Evolutionary conservation across 2,113 vertebrate genomes (phyloP), one percentile per base, ranked within the genome.

Genomic region (Sinocyclocheilus anshuiensis): DNA sequence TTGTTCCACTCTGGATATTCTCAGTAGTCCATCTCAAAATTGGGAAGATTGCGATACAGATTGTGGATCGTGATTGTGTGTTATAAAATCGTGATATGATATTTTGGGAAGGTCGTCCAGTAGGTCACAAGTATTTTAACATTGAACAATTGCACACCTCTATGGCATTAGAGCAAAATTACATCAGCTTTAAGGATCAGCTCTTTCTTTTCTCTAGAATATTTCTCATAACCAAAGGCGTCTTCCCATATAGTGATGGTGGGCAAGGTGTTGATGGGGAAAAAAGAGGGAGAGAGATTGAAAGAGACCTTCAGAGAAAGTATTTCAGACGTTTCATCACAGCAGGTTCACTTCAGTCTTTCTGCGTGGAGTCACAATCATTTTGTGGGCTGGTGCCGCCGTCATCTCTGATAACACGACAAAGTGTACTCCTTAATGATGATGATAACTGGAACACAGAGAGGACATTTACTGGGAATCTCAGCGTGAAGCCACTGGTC

Each of bases 371-470:
- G 71, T 77, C 53, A 61, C 76, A 80, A 77, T 80, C 42, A 77
- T 81, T 77, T 75, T n/a, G 1, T 59, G 83, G 39, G 13, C 33
- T 5, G 53, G 45, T 12, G 33, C 59, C 57, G 7, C 26, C 16
- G 42, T 42, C 61, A 13, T 59, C 20, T 50, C 9, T 50, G 82
- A 79, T 72, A 84, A 87, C 24, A 78, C 20, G 80, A 77, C 80
- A 83, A 22, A 10, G 18, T 65, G 29, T 74, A 16, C 65, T 53
- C 20, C 53, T 26, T 85, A 77, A 77, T 77, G 75, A 26, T 13
- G 57, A 9, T 71, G 86, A 79, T 57, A 55, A 84, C 48, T 2
- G 18, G 53, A 22, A n/a, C 18, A 72, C 53, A 10, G 15, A 87
- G 42, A 72, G 50, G 65, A 78, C 65, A 36, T 75, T 74, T 83